phyloP scores from a whole-genome alignment of 1,140 invertebrate species.

The Scaptomyza pallida region DNA sequence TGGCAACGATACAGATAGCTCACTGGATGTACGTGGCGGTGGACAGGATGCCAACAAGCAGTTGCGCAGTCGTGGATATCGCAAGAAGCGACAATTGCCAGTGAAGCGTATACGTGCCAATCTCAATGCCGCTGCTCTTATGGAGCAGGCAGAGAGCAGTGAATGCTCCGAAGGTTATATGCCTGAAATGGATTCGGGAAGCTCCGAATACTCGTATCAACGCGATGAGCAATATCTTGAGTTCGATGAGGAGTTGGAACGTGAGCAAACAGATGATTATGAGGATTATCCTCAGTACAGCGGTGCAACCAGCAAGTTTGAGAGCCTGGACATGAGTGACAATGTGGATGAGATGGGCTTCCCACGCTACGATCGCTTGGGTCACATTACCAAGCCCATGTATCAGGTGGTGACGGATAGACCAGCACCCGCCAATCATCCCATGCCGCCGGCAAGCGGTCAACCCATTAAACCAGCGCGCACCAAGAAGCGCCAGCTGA shows the following conservation, averaged over 20 bases:
- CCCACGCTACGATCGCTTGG: conserved; percentile 86
- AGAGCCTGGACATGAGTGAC: conserved; percentile 86
- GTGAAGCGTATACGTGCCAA: conserved; percentile 85
- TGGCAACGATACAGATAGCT: conserved; percentile 89
- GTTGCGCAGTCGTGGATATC: conserved; percentile 86
- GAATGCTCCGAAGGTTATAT: conserved; percentile 88
- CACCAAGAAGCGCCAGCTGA: conserved; percentile 77
- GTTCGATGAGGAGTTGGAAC: conserved; percentile 84
- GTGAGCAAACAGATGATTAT: conserved; percentile 81
- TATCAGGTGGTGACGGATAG: conserved; percentile 57
- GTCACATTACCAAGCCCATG: conserved; percentile 84
- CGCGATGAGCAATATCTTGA: conserved; percentile 84
- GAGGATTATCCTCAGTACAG: conserved; percentile 81
- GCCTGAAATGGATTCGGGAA: conserved; percentile 87
- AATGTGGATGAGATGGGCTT: conserved; percentile 88
- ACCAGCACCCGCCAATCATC: conserved; percentile 72
- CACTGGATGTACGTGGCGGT: conserved; percentile 86
- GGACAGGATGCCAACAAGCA: conserved; percentile 86
- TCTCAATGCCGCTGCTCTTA: conserved; percentile 85
- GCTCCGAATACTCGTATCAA: conserved; percentile 86
- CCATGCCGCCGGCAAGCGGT: conserved; percentile 71
- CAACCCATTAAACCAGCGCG: conserved; percentile 82
- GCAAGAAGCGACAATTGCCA: conserved; percentile 86
- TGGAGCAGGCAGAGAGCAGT: conserved; percentile 86
- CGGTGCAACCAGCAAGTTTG: conserved; percentile 82